Evolutionary conservation across 2,797 vertebrate genomes (phyloP), one percentile per base, ranked within the genome.

Genomic region (Numenius phaeopus): DNA sequence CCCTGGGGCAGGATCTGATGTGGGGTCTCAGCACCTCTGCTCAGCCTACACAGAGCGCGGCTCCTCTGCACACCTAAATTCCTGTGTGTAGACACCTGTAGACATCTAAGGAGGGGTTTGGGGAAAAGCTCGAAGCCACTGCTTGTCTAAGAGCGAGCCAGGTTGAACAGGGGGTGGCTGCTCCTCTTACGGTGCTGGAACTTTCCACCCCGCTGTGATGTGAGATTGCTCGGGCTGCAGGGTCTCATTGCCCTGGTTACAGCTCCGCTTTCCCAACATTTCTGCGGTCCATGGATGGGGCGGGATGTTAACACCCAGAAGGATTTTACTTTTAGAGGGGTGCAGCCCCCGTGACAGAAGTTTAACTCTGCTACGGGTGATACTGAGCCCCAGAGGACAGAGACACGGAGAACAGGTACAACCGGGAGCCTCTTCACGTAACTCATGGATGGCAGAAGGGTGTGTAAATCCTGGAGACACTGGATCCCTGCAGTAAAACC

Each of bases 401-500:
- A 57, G 30, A 27, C 0, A 1, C 12, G 29, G 85, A 66, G 73
- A 46, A 39, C 34, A 61, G 79, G 54, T 14, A 37, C 71, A 83
- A 46, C 26, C 58, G 42, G 49, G 55, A 83, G 69, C 73, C 92
- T 62, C 47, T n/a, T 75, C 34, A 5, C 5, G 2, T 20, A 46
- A 61, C 46, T 78, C 1, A 83, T 76, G 39, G 46, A 72, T 26
- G 76, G 90, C 90, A 92, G 79, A 52, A 70, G 78, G 72, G 75
- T 17, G 58, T n/a, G 85, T 23, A 86, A 62, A 69, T 81, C 46
- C 58, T 29, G 69, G 10, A 77, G 83, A 65, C 59, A 39, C 37
- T 32, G 81, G 85, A 14, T 20, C 67, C 75, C 83, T 71, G 57
- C 90, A 83, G 54, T 54, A 58, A 70, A 88, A 57, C 82, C 79